Evolutionary conservation across 2,797 vertebrate species (phyloP), one percentile per base, ranked within the genome.

Genomic region (Orestias chungarensis): DNA sequence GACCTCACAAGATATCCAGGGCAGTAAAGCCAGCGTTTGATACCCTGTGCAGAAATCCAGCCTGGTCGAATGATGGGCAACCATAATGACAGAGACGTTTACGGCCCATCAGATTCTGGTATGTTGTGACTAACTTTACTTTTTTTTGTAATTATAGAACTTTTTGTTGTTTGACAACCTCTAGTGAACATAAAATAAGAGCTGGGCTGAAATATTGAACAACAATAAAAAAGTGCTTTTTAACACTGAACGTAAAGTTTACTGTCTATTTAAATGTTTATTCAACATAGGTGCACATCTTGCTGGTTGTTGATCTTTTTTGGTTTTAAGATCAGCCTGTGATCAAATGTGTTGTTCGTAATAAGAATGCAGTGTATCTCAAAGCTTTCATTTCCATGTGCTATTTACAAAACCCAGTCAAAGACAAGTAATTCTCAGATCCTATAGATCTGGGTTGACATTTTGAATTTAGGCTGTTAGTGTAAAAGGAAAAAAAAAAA

Each of bases 51-150:
- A 64, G 44, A 71, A 6, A 43, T 33, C 18, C 44, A 61, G 29
- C 38, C 57, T 70, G 70, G 61, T 69, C 78, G 80, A 75, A 91
- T 83, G 82, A 93, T 93, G 92, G 92, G 92, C 66, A 93, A 92
- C 84, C 82, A 88, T 3, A 73, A 71, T 44, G 80, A 87, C 59
- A 92, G 81, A 76, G 89, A 90, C 50, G 35, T 18, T 65, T 82
- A 85, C 9, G 35, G 40, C 49, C 50, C 73, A 9, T 74, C 89
- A 89, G 90, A 90, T 92, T 89, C 20, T 15, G 29, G 35, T 64
- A 43, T n/a, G 40, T n/a, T 64, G 52, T 6, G 5, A 10, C 6
- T 3, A 23, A 4, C 11, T 46, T 27, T 15, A 31, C 3, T 17
- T 27, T 23, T 46, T 3, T 15, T 25, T 14, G 17, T 25, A 23